Conservation (phyloP, 2,888 invertebrate genomes). For the Papilio gigon region DNA sequence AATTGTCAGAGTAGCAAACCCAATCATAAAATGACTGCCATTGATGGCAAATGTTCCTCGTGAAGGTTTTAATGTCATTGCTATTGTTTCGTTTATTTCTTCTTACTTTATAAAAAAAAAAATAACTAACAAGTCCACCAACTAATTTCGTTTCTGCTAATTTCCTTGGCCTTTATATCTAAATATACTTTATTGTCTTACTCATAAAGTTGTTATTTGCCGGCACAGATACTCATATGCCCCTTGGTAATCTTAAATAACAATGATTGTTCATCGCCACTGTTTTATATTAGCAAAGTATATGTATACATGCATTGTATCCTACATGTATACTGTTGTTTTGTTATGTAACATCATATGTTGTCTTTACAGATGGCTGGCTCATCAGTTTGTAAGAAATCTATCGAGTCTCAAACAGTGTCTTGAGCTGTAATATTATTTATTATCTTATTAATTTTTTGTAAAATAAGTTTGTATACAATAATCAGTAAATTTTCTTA, state of each 20-base stretch:
- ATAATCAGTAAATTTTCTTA: slow-evolving; percentile 44
- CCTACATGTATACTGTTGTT: slow-evolving; percentile 10
- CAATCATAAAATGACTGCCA: slow-evolving; percentile 1
- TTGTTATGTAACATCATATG: slow-evolving; percentile 34
- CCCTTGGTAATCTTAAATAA: background rate
- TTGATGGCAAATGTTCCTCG: background rate
- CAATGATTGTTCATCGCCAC: slow-evolving; percentile 13
- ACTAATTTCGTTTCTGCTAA: background rate
- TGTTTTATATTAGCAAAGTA: slow-evolving; percentile 12
- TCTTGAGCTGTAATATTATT: slow-evolving; percentile 60
- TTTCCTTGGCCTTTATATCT: background rate
- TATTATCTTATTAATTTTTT: slow-evolving; percentile 46
- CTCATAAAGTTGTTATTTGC: background rate
- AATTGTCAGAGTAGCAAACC: background rate
- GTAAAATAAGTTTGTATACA: slow-evolving; percentile 44
- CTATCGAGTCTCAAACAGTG: slow-evolving; percentile 67
- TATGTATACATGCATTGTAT: slow-evolving; percentile 11
- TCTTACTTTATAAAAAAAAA: background rate
- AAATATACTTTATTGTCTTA: background rate
- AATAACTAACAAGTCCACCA: background rate
- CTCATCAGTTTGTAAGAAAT: slow-evolving; percentile 60
- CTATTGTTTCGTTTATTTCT: background rate
- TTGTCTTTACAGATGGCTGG: slow-evolving; percentile 72
- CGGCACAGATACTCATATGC: background rate
- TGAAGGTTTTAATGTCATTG: background rate